These are phyloP conservation scores for Papilio helenus DNA, from an alignment of 1,140 invertebrate genomes.

Conservation along the genomic window DNA sequence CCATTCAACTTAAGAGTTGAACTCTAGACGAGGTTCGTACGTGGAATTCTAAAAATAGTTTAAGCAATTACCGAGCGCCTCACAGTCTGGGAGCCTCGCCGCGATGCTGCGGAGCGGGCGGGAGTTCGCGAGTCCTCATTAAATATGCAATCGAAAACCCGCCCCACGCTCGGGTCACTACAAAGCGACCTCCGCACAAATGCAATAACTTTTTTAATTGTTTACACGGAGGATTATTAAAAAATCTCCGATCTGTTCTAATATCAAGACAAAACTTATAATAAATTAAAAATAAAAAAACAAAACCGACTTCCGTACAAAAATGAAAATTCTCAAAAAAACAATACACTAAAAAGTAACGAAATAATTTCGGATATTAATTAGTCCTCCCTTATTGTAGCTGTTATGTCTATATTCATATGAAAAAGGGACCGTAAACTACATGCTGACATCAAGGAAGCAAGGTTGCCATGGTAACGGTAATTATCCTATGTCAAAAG, in stretches of 20 bases:
- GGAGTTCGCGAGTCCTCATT: slow-evolving; percentile 52
- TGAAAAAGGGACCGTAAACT: no score
- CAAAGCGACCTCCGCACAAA: slow-evolving; percentile 27
- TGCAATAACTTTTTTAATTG: slow-evolving; percentile 38
- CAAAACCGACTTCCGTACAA: no score
- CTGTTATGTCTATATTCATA: no score
- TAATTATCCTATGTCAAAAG: no score
- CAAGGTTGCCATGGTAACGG: no score
- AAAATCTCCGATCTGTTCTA: not conserved
- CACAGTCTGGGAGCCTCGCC: slow-evolving; percentile 27
- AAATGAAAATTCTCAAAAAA: no score
- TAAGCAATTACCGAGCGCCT: slow-evolving; percentile 56
- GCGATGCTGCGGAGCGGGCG: slow-evolving; percentile 3
- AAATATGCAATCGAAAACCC: slow-evolving; percentile 58
- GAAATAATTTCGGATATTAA: no score
- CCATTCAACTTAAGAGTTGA: not conserved
- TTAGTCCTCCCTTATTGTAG: no score
- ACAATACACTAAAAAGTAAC: no score
- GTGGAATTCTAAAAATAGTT: slow-evolving; percentile 51
- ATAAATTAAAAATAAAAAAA: no score
- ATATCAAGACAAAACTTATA: no score
- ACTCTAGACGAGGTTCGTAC: slow-evolving; percentile 22
- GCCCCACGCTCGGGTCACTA: slow-evolving; percentile 31
- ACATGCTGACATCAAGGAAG: no score
- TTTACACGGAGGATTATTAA: not conserved